These are phyloP conservation scores for Pseudolaguvia tuberculata DNA, from an alignment of 2,113 vertebrate species.

Conservation along the genomic window DNA sequence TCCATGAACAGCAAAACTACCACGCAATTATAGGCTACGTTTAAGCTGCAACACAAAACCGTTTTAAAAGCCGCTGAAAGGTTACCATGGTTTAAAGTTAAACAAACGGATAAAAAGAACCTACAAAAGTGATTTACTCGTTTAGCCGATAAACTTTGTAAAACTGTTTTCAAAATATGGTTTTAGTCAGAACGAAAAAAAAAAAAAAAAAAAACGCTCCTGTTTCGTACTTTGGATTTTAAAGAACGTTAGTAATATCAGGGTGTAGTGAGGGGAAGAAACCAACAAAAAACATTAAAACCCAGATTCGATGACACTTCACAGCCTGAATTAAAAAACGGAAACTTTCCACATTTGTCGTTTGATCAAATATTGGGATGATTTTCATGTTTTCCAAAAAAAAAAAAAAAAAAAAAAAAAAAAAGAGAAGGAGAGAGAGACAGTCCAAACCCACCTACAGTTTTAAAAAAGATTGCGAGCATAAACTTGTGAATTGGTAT, in stretches of 20 bases:
- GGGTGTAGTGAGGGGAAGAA: background rate
- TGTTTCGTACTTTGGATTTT: background rate
- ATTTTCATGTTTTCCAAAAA: constrained; percentile 9
- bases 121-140: background rate
- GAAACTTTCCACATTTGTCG: constrained; percentile 3
- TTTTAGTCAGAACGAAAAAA: background rate
- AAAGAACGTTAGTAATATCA: background rate
- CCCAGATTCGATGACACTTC: background rate
- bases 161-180: background rate
- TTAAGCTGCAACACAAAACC: constrained; percentile 33
- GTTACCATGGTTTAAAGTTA: background rate
- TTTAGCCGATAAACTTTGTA: background rate
- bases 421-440: too few species aligned
- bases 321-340: constrained; percentile 24
- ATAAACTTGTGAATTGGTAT: background rate
- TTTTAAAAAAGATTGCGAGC: background rate
- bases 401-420: too few species aligned
- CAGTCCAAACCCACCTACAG: constrained; percentile 1
- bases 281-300: background rate
- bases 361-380: constrained; percentile 10
- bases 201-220: background rate
- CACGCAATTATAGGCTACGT: constrained; percentile 23
- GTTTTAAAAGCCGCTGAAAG: constrained; percentile 1
- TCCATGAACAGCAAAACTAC: constrained; percentile 31
- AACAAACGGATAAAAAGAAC: background rate